phyloP scores from a whole-genome alignment of 2,888 invertebrate genomes.

The Nomada hirtipes region DNA sequence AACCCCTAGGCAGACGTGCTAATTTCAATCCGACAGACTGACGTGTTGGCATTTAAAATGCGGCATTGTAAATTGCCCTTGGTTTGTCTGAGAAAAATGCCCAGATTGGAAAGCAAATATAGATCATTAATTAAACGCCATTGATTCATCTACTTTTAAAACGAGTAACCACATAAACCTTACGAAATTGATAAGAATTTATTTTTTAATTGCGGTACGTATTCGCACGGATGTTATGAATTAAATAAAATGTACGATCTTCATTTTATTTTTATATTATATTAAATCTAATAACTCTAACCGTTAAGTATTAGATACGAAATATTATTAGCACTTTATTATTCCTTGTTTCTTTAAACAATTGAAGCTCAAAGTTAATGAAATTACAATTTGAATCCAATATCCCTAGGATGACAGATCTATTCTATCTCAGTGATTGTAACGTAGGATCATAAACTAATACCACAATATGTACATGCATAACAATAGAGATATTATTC shows the following conservation, averaged over 20 bases:
- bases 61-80: neutral
- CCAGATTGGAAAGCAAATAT: neutral
- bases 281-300: too few species aligned
- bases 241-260: too few species aligned
- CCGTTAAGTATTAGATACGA: too few species aligned
- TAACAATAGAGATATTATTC: constrained; percentile 2
- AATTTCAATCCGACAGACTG: constrained; percentile 2
- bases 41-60: neutral
- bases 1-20: constrained; percentile 18
- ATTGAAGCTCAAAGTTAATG: too few species aligned
- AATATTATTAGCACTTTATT: too few species aligned
- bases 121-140: neutral
- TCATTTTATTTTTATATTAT: too few species aligned
- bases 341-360: too few species aligned
- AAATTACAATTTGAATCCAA: neutral
- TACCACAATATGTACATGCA: neutral
- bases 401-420: neutral
- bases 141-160: too few species aligned
- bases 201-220: too few species aligned
- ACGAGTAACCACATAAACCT: too few species aligned
- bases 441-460: neutral
- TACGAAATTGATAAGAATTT: too few species aligned
- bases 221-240: too few species aligned
- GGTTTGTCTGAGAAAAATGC: neutral
- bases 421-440: neutral